Evolutionary conservation across 2,113 vertebrate species (phyloP).

Genomic region (Scomber colias): DNA sequence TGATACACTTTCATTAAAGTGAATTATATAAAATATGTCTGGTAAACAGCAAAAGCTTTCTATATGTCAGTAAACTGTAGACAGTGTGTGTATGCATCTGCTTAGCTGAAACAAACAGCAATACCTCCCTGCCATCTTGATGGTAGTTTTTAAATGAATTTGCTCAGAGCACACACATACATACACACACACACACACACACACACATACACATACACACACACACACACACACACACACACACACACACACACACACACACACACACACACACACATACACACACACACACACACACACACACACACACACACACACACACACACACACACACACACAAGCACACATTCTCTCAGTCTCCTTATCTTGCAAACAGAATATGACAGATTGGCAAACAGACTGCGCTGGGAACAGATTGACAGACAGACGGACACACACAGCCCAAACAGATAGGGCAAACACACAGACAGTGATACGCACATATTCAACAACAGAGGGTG

Average conservation of each 20-base stretch:
- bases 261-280: slow-evolving; percentile 14
- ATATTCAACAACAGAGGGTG: slow-evolving; percentile 69
- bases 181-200: slow-evolving; percentile 25
- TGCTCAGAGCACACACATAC: slow-evolving; percentile 35
- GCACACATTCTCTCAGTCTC: slow-evolving; percentile 57
- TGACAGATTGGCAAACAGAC: slow-evolving; percentile 82
- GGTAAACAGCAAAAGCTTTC: slow-evolving; percentile 6
- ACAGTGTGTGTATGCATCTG: neutral
- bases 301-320: slow-evolving; percentile 10
- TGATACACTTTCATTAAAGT: neutral
- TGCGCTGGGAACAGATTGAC: slow-evolving; percentile 75
- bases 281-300: slow-evolving; percentile 39
- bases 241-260: slow-evolving; percentile 25
- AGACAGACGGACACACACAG: slow-evolving; percentile 70
- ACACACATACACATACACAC: slow-evolving; percentile 17
- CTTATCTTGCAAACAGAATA: slow-evolving; percentile 77
- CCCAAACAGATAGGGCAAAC: slow-evolving; percentile 73
- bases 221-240: slow-evolving; percentile 35
- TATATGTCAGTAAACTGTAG: slow-evolving; percentile 1
- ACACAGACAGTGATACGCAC: slow-evolving; percentile 63
- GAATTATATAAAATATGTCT: neutral
- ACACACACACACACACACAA: slow-evolving; percentile 22
- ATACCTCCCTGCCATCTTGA: slow-evolving; percentile 28
- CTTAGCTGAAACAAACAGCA: slow-evolving; percentile 34
- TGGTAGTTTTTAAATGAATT: slow-evolving; percentile 56